Base-by-base conservation (phyloP, 2,888 invertebrate genomes). In the Antheraea assamensis region DNA sequence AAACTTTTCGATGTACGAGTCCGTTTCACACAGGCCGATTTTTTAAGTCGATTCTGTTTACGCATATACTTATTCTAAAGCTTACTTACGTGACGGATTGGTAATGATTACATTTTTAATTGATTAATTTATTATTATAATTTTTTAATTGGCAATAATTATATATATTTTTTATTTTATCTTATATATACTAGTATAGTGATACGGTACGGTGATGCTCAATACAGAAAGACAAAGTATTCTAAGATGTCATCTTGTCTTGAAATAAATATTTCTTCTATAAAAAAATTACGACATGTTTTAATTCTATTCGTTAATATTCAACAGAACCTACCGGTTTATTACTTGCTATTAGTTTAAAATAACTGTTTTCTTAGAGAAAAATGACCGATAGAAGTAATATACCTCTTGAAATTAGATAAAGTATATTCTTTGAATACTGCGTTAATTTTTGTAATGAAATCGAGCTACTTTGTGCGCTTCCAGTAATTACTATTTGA, bases 161-260 rank as follows among this genome's bases (percentile, higher is more conserved):
- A 75, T 74, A 76, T 81, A 2, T 42, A 10, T 76, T n/a, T 80
- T 82, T 82, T 80, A 80, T 81, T 77, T 79, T 80, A 79, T 82
- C 55, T 78, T 82, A 81, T 78, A 80, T 81, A 78, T 79, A 78
- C n/a, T 83, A 75, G 79, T 75, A 77, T 75, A 82, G 80, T 79
- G 27, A 64, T 82, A 80, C 77, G 77, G 74, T 81, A 76, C 84
- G 81, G 84, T 82, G 78, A 87, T 87, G 92, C 92, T 92, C 92
- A 92, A 92, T 84, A 82, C 83, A 77, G 82, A 87, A 73, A 73
- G 73, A 71, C 73, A 71, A 64, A 78, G 75, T 78, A 77, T 78
- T 78, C 72, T 78, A 76, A 77, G 78, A 78, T 78, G 76, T 78
- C n/a, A n/a, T n/a, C 75, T 75, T 74, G 73, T 74, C 73, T 71